Base-by-base conservation (phyloP, 1,140 invertebrate species). In the Meloidogyne exigua region DNA sequence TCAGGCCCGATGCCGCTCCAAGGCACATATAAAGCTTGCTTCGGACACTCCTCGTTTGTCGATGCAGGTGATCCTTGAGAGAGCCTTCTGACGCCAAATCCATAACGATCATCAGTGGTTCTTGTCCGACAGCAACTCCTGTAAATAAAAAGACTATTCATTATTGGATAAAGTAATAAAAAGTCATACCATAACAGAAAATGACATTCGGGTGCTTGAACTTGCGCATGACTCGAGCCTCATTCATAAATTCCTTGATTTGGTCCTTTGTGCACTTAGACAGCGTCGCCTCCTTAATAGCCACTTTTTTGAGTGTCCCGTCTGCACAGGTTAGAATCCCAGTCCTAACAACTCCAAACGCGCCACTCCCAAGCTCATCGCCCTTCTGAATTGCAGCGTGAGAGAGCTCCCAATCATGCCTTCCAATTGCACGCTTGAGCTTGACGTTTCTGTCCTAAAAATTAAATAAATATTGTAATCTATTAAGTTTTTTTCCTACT, bases 231-330 rank as follows among this genome's bases (percentile, higher is more conserved):
- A 80, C n/a, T 42, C 79, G 72, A n/a, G 79, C 79, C 64, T 80
- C 79, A 28, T 72, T 65, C 79, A 81, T 80, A 23, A 80, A 28
- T 49, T 80, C 80, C 65, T 80, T 80, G 65, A 80, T 67, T 66
- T 80, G 9, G 9, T 42, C 39, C 9, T 42, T 42, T 10, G 12
- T 42, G 12, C 39, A 42, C 9, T 42, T 42, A 9, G 9, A 32
- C 28, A 32, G 9, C 12, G 39, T 42, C 12, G 39, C 9, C 39
- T 12, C 39, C 12, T 42, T 42, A 1, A 42, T 42, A 1, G 39
- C 39, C 39, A 42, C 39, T 42, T 42, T 42, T 13, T 13, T 42
- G 39, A 10, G 1, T 42, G 39, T 42, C 12, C 39, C 39, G 39
- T 42, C 39, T 1, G 12, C 39, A 11, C 39, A 42, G 39, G 39